Conservation (phyloP, 2,888 invertebrate species). For the Tolmerus cingulatus region DNA sequence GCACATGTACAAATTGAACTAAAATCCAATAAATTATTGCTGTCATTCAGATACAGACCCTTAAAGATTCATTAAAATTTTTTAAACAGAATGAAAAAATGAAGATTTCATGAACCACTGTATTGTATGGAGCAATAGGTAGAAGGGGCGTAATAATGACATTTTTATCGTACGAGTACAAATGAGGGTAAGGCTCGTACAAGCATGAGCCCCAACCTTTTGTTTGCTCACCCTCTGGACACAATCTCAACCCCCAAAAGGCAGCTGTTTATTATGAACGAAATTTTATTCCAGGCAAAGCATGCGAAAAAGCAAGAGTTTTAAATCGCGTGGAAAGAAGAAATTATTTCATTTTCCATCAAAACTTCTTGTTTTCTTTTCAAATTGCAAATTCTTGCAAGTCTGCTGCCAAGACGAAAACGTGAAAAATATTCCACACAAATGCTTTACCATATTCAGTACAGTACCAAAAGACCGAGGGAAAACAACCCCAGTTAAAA, state of each 20-base stretch:
- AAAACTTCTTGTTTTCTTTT: not conserved
- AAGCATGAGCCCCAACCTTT: not conserved
- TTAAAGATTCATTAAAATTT: not conserved
- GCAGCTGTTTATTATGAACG: not conserved
- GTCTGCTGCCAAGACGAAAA: not conserved
- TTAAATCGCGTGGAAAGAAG: not conserved
- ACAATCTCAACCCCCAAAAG: not conserved
- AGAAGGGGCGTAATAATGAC: not conserved
- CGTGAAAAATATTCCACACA: not conserved
- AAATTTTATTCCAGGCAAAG: not conserved
- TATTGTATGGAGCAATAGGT: not conserved
- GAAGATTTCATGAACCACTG: not conserved
- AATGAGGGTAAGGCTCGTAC: not conserved
- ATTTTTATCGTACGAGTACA: not conserved
- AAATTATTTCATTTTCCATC: not conserved
- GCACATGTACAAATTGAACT: too few relatives aligned
- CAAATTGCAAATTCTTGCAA: not conserved
- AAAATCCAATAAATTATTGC: not conserved
- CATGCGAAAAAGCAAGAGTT: not conserved
- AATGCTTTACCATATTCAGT: not conserved
- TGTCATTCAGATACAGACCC: not conserved
- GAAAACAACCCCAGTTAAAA: not conserved
- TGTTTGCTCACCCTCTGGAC: not conserved
- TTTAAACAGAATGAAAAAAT: not conserved
- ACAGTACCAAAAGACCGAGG: not conserved